Conservation (phyloP, 2,888 invertebrate genomes). For the Trichogramma dendrolimi region DNA sequence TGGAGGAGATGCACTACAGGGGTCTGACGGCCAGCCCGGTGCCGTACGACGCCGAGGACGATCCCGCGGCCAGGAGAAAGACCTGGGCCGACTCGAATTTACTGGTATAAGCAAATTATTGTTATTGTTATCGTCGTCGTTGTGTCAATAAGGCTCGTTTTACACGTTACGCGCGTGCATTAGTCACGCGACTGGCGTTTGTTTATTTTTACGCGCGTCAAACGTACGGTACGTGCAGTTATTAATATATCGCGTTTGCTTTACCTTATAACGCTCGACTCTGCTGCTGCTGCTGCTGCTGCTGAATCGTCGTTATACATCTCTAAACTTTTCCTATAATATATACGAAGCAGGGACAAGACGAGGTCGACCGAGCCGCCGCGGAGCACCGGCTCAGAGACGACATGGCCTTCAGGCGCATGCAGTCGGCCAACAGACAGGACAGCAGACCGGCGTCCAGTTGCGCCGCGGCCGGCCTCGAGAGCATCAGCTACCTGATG, state of each 20-base stretch:
- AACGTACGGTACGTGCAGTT: not conserved
- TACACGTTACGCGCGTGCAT: not conserved
- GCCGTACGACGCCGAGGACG: slow-evolving; percentile 28
- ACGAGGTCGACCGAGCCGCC: slow-evolving; percentile 53
- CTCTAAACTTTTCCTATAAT: no score
- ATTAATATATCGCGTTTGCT: not conserved
- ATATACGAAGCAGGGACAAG: slow-evolving; percentile 27
- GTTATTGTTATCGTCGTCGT: no score
- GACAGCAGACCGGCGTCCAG: slow-evolving; percentile 53
- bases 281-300: no score
- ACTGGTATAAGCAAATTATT: slow-evolving; percentile 5
- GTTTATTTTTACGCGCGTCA: not conserved
- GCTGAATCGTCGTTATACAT: not conserved
- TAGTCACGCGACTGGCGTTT: not conserved
- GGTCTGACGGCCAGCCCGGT: slow-evolving; percentile 23
- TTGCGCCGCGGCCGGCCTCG: slow-evolving; percentile 52
- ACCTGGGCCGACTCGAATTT: slow-evolving; percentile 17
- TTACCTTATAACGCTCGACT: not conserved
- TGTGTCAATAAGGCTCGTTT: not conserved
- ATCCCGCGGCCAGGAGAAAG: slow-evolving; percentile 19
- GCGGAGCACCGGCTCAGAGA: slow-evolving; percentile 60
- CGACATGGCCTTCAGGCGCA: slow-evolving; percentile 76
- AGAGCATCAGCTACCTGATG: slow-evolving; percentile 65
- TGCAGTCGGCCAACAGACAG: slow-evolving; percentile 60
- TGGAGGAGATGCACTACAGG: slow-evolving; percentile 53